These are phyloP conservation scores for Cephus spinipes DNA, from an alignment of 2,888 invertebrate genomes.

Conservation along the genomic window DNA sequence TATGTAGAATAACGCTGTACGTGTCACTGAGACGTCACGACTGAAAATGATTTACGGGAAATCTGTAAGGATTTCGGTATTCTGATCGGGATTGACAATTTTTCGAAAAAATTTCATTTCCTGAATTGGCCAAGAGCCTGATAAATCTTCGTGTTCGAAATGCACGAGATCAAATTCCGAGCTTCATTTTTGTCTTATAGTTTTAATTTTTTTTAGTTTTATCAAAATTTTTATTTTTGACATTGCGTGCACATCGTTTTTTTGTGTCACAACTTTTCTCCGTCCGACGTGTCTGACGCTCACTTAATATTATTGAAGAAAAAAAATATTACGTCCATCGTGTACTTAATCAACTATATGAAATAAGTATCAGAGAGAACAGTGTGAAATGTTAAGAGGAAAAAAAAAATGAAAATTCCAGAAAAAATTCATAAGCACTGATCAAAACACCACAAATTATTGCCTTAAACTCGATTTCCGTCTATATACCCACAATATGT, in stretches of 20 bases:
- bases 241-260: neutral
- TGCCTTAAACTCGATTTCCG: neutral
- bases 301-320: neutral
- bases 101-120: neutral
- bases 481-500: neutral
- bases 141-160: neutral
- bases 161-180: neutral
- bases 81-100: neutral
- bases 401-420: neutral
- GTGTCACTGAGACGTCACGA: neutral
- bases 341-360: neutral
- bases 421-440: neutral
- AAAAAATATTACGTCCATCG: neutral
- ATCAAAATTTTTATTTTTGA: neutral
- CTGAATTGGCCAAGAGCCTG: neutral
- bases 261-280: neutral
- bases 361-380: neutral
- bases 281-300: neutral
- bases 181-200: neutral
- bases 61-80: neutral
- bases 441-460: neutral
- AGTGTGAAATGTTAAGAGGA: neutral
- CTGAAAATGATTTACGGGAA: neutral
- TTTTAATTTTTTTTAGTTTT: neutral
- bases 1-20: neutral